Percentiles rank a stretch among this genome's conserved stretches.
These are phyloP conservation scores for Stomatorhinus ivindoensis DNA, from an alignment of 2,113 vertebrate species.

Conservation along the genomic window DNA sequence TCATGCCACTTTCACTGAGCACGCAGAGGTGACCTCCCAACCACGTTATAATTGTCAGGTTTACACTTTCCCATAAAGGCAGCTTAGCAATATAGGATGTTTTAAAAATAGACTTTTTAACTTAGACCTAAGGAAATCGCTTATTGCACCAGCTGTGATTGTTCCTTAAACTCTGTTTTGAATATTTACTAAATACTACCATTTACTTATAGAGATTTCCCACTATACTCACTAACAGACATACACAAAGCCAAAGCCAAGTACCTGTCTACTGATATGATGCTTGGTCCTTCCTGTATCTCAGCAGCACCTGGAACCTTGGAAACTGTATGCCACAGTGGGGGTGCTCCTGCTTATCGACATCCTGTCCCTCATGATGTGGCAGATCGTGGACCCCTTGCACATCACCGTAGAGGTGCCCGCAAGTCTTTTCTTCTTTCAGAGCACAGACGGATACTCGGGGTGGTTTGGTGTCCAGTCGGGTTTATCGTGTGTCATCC, in stretches of 20 bases:
- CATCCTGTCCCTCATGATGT: slow-evolving; percentile 76
- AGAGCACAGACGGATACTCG: background rate
- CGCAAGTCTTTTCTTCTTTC: background rate
- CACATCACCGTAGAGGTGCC: slow-evolving; percentile 84
- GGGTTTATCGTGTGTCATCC: fast-evolving
- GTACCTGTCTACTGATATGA: background rate
- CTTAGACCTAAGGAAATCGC: background rate
- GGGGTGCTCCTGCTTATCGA: slow-evolving; percentile 80
- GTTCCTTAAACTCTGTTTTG: background rate
- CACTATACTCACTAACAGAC: background rate
- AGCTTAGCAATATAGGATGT: background rate
- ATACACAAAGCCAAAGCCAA: background rate
- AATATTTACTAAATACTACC: background rate
- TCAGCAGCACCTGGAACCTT: slow-evolving; percentile 81
- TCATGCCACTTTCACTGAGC: background rate
- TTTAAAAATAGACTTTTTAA: background rate
- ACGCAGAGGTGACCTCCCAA: background rate
- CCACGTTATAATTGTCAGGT: background rate
- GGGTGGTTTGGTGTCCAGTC: background rate
- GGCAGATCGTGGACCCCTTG: slow-evolving; percentile 89
- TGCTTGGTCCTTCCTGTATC: slow-evolving; percentile 25
- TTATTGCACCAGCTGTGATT: background rate
- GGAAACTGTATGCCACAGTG: slow-evolving; percentile 88
- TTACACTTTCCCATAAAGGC: background rate
- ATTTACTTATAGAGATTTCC: background rate